A percentile compares a stretch with the other conserved stretches of the same genome.
Evolutionary conservation across 2,888 invertebrate species (phyloP).

Genomic region (Lissocephala sabroskyi): DNA sequence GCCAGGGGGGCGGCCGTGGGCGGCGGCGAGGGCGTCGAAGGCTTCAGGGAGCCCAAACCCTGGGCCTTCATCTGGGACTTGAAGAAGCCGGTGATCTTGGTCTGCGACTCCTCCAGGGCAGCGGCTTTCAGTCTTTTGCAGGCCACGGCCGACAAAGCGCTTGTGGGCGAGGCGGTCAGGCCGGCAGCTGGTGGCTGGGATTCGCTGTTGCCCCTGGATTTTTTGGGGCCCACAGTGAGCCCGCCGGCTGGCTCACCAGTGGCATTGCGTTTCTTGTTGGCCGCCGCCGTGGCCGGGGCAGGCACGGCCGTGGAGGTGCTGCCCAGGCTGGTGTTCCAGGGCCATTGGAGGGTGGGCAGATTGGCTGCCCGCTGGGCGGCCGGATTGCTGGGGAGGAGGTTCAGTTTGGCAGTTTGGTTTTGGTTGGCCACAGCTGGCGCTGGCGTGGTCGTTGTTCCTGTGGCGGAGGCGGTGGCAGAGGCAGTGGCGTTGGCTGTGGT

Average conservation of each 20-base stretch:
- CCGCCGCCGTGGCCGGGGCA: slow-evolving; percentile 20
- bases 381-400: slow-evolving; percentile 12
- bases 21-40: slow-evolving; percentile 15
- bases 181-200: slow-evolving; percentile 11
- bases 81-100: slow-evolving; percentile 86
- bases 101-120: slow-evolving; percentile 75
- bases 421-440: slow-evolving; percentile 42
- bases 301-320: slow-evolving; percentile 48
- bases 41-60: slow-evolving; percentile 28
- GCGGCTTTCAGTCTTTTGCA: slow-evolving; percentile 70
- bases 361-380: slow-evolving; percentile 23
- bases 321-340: slow-evolving; percentile 63
- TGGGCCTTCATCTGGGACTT: slow-evolving; percentile 84
- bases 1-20: slow-evolving; percentile 16
- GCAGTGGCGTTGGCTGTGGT: slow-evolving; percentile 69
- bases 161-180: neutral
- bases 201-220: slow-evolving; percentile 47
- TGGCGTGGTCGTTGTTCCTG: slow-evolving; percentile 74
- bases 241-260: slow-evolving; percentile 17
- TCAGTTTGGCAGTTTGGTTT: slow-evolving; percentile 37
- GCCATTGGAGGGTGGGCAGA: slow-evolving; percentile 67
- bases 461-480: slow-evolving; percentile 74
- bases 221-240: slow-evolving; percentile 53
- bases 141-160: slow-evolving; percentile 7
- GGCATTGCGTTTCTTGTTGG: slow-evolving; percentile 48